These are phyloP conservation scores for Drosophila persimilis DNA, from an alignment of 1,140 invertebrate species.

Conservation along the genomic window DNA sequence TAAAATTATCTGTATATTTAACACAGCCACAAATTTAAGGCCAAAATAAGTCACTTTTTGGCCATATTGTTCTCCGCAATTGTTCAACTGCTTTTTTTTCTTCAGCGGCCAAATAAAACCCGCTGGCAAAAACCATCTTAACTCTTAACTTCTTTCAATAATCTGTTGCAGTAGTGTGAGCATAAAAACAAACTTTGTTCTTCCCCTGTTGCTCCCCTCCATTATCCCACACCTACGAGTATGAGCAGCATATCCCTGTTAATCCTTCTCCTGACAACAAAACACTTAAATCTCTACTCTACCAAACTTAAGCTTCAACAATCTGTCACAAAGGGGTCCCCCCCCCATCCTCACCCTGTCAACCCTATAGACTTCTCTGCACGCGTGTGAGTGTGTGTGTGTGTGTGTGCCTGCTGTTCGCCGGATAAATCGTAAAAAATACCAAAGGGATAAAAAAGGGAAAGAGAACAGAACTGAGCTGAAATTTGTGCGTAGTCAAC, in stretches of 20 bases:
- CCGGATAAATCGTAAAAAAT: conserved; percentile 70
- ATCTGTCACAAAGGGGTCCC: conserved; percentile 43
- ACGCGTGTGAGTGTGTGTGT: neutral
- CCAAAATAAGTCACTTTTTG: too few relatives aligned
- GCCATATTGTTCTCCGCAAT: too few relatives aligned
- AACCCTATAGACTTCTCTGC: neutral
- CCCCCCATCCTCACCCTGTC: too few relatives aligned
- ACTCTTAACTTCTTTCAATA: conserved; percentile 7
- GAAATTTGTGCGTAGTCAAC: conserved; percentile 47
- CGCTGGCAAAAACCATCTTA: neutral
- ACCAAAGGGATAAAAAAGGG: conserved; percentile 21
- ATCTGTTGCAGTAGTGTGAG: neutral
- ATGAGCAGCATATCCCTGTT: conserved; percentile 5
- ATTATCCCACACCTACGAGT: too few relatives aligned
- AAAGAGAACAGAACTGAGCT: conserved; percentile 17
- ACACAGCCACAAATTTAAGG: too few relatives aligned
- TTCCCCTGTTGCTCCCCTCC: neutral
- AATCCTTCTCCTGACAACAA: conserved; percentile 14
- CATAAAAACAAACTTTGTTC: neutral
- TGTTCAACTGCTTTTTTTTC: too few relatives aligned
- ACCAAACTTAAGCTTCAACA: conserved; percentile 35
- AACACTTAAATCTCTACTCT: conserved; percentile 1
- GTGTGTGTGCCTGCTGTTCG: conserved; percentile 11
- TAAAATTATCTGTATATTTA: too few relatives aligned
- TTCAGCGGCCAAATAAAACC: neutral